Evolutionary conservation across 2,888 invertebrate species (phyloP).

Genomic region (Ptilodon capucinus): DNA sequence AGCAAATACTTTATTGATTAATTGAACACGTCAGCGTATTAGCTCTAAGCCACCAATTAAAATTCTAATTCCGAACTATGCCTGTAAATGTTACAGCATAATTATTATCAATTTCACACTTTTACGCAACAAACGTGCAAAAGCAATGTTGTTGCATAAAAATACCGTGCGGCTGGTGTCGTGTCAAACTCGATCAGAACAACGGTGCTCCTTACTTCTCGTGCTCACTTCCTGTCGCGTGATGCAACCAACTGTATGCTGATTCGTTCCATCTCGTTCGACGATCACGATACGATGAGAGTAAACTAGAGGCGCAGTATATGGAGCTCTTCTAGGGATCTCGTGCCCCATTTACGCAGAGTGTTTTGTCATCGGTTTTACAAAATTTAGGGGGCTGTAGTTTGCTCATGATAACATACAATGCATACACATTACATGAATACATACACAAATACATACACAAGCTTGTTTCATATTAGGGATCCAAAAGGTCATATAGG

Average conservation of each 20-base stretch:
- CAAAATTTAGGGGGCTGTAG: too few relatives aligned
- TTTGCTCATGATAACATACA: too few relatives aligned
- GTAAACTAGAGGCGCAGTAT: neutral
- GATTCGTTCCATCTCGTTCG: conserved; percentile 22
- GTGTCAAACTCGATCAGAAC: conserved; percentile 46
- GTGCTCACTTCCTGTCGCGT: conserved; percentile 42
- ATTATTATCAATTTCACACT: conserved; percentile 34
- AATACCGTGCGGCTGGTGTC: conserved; percentile 46
- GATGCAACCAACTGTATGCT: conserved; percentile 35
- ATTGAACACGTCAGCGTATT: neutral
- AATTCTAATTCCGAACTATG: conserved; percentile 12
- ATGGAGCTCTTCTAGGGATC: too few relatives aligned
- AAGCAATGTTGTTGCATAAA: conserved; percentile 52
- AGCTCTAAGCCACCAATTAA: neutral
- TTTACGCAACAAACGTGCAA: conserved; percentile 31
- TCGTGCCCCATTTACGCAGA: too few relatives aligned
- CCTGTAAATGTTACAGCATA: conserved; percentile 25
- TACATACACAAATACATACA: too few relatives aligned
- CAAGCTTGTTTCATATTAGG: too few relatives aligned
- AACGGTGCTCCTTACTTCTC: conserved; percentile 24
- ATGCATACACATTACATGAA: too few relatives aligned
- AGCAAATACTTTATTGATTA: neutral
- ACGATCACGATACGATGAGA: conserved; percentile 11
- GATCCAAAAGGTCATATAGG: too few relatives aligned
- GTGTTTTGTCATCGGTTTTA: too few relatives aligned